Conservation (phyloP, 2,113 vertebrate species). For the human (Homo sapiens) region DNA sequence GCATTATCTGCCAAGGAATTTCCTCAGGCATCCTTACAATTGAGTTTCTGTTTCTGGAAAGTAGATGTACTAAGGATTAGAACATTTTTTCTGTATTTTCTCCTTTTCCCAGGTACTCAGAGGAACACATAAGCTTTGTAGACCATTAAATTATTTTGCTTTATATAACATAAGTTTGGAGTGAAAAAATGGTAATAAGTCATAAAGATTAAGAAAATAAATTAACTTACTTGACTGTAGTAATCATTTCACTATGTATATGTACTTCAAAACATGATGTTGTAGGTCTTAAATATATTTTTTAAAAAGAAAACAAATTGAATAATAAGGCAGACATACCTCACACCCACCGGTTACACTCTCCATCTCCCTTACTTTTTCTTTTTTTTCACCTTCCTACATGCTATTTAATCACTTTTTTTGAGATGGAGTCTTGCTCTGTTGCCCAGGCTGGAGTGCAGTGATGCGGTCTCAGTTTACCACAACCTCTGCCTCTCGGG, state of each 20-base stretch:
- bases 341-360: background rate
- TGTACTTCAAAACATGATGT: background rate
- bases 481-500: too few species aligned
- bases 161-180: background rate
- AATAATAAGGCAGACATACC: background rate
- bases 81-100: background rate
- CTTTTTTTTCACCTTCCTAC: background rate
- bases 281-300: background rate
- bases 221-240: background rate
- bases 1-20: background rate
- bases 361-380: background rate
- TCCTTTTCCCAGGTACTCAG: background rate
- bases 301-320: background rate
- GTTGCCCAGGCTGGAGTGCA: too few species aligned
- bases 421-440: too few species aligned
- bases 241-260: background rate
- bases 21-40: background rate
- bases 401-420: background rate
- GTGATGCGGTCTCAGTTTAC: too few species aligned
- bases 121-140: background rate
- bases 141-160: background rate
- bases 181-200: background rate
- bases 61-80: background rate
- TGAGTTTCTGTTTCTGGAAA: background rate
- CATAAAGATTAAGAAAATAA: background rate